These are phyloP conservation scores for Brachionus paranguensis DNA, from an alignment of 1,140 invertebrate genomes.

Conservation along the genomic window DNA sequence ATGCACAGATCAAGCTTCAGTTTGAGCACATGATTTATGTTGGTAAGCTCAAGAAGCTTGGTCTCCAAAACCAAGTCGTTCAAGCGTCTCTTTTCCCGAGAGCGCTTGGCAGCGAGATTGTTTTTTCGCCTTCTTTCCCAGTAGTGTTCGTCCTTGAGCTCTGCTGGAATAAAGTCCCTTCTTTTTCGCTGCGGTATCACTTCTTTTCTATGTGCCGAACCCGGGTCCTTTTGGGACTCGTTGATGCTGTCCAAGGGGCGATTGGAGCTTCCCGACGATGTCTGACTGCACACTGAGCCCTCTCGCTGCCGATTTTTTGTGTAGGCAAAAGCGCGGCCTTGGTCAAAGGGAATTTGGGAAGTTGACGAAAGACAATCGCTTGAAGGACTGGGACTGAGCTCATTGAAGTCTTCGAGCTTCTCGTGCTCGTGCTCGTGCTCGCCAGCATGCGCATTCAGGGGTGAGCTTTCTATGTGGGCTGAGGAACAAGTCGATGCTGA, in stretches of 20 bases:
- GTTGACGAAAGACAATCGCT: slow-evolving; percentile 21
- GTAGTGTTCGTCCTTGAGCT: slow-evolving; percentile 91
- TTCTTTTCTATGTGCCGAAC: not conserved
- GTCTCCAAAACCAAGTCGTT: slow-evolving; percentile 71
- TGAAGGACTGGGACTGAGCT: slow-evolving; percentile 24
- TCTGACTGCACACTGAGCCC: not conserved
- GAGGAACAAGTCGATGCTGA: not conserved
- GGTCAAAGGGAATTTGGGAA: not conserved
- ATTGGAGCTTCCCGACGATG: not conserved
- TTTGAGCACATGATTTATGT: slow-evolving; percentile 18
- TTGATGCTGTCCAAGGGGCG: not conserved
- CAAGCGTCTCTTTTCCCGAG: slow-evolving; percentile 84
- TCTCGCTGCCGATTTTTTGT: not conserved
- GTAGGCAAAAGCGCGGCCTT: not conserved
- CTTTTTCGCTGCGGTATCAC: slow-evolving; percentile 37
- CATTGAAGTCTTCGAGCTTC: slow-evolving; percentile 5
- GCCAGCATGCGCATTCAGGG: not conserved
- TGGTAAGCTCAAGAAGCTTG: slow-evolving; percentile 29
- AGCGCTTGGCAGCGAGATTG: slow-evolving; percentile 89
- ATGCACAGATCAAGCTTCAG: slow-evolving; percentile 12
- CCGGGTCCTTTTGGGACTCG: not conserved
- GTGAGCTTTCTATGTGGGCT: not conserved
- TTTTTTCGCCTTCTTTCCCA: slow-evolving; percentile 89
- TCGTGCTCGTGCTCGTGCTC: slow-evolving; percentile 15
- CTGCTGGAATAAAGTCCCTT: slow-evolving; percentile 77